phyloP scores from a whole-genome alignment of 2,797 vertebrate genomes.

The Coregonus ussuriensis region DNA sequence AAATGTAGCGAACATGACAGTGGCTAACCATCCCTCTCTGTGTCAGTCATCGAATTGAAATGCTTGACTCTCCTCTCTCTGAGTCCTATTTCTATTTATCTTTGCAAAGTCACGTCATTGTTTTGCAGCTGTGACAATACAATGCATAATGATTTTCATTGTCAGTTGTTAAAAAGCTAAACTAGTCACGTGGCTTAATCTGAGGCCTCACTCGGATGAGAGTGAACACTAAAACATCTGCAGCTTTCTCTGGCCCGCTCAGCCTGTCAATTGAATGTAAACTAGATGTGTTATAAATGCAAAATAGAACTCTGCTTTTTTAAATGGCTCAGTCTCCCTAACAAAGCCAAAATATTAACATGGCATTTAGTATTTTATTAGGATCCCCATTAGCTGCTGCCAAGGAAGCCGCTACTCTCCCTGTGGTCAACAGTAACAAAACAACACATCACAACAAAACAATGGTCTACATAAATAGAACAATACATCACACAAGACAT shows the following conservation, averaged over 20 bases:
- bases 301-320: not conserved
- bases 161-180: constrained; percentile 7
- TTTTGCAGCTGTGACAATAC: constrained; percentile 4
- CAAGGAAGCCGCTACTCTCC: too few relatives aligned
- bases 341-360: not conserved
- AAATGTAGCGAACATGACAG: constrained; percentile 37
- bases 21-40: constrained; percentile 19
- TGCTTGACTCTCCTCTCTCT: not conserved
- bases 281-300: too few relatives aligned
- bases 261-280: not conserved
- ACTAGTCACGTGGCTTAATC: not conserved
- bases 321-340: not conserved
- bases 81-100: constrained; percentile 6
- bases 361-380: not conserved
- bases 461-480: too few relatives aligned
- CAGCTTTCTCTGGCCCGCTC: not conserved
- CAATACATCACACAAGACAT: too few relatives aligned
- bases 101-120: not conserved
- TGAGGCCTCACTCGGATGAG: not conserved
- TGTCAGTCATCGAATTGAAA: not conserved
- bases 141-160: constrained; percentile 6
- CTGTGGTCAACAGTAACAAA: too few relatives aligned
- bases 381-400: too few relatives aligned
- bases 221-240: not conserved
- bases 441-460: too few relatives aligned